Evolutionary conservation across 2,888 invertebrate species (phyloP).

Genomic region (Drosophila rellima): DNA sequence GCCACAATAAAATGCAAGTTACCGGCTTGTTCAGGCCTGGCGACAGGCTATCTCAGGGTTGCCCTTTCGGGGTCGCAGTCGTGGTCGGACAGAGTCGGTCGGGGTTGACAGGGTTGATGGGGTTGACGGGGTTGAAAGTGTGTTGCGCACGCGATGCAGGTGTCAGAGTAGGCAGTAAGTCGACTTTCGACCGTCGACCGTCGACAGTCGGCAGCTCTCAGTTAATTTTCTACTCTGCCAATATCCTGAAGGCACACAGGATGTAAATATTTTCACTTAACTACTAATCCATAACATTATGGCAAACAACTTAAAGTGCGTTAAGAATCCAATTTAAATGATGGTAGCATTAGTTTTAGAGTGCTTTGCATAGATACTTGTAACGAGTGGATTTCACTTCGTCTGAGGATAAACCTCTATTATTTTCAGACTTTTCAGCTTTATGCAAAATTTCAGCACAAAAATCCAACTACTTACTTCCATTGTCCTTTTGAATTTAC

Average conservation of each 20-base stretch:
- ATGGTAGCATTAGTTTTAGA: not conserved
- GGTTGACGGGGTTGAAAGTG: slow-evolving; percentile 38
- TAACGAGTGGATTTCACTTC: not conserved
- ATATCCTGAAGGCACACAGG: slow-evolving; percentile 12
- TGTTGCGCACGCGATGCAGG: slow-evolving; percentile 75
- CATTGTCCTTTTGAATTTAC: no score
- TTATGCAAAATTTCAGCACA: not conserved
- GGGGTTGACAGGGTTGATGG: not conserved
- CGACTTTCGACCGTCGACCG: not conserved
- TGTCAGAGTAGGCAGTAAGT: slow-evolving; percentile 15
- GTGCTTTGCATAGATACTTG: no score
- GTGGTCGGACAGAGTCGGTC: not conserved
- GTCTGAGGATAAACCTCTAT: not conserved
- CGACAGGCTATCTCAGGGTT: slow-evolving; percentile 31
- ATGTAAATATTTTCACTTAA: slow-evolving; percentile 9
- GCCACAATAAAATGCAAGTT: slow-evolving; percentile 65
- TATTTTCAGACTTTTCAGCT: not conserved
- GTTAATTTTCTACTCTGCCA: slow-evolving; percentile 10
- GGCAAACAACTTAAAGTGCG: not conserved
- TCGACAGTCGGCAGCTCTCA: slow-evolving; percentile 9
- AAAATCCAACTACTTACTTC: not conserved
- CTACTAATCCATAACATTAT: not conserved
- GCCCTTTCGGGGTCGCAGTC: not conserved
- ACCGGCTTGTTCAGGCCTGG: slow-evolving; percentile 41
- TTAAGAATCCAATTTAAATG: not conserved